A percentile compares a stretch with the other conserved stretches of the same genome.
These are phyloP conservation scores for Pseudochirops corinnae DNA, from an alignment of 2,797 vertebrate genomes.

Conservation along the genomic window DNA sequence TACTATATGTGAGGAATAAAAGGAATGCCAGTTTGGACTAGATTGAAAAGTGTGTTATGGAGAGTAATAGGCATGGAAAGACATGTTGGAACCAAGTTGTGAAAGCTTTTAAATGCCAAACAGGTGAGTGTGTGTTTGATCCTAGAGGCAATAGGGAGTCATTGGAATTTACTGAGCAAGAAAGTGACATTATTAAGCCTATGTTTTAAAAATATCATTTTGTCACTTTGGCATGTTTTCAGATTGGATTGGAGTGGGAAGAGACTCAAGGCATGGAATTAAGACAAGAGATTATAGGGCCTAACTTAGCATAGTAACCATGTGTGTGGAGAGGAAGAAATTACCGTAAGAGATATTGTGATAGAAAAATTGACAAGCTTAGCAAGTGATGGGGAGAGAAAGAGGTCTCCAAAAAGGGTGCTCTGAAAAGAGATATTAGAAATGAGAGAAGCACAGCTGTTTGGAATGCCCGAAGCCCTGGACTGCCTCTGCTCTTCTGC, in stretches of 20 bases:
- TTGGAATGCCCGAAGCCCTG: background rate
- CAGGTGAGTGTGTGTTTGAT: background rate
- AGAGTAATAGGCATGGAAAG: background rate
- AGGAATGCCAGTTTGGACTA: background rate
- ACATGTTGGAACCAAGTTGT: background rate
- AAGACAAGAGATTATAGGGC: background rate
- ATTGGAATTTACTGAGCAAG: background rate
- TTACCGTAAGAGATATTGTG: background rate
- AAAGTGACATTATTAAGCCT: background rate
- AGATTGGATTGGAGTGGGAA: background rate
- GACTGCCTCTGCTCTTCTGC: background rate
- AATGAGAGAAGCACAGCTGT: background rate
- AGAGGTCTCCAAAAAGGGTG: background rate
- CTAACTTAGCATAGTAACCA: background rate
- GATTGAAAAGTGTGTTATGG: background rate
- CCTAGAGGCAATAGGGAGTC: background rate
- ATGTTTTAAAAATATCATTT: background rate
- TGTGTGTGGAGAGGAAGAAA: background rate
- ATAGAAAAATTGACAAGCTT: background rate
- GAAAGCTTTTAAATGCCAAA: background rate
- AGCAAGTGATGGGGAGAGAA: background rate
- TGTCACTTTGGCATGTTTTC: background rate
- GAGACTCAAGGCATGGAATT: background rate
- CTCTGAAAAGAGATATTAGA: background rate
- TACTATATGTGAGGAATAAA: background rate